Conservation (phyloP, 2,888 invertebrate genomes). For the Galeruca laticollis region DNA sequence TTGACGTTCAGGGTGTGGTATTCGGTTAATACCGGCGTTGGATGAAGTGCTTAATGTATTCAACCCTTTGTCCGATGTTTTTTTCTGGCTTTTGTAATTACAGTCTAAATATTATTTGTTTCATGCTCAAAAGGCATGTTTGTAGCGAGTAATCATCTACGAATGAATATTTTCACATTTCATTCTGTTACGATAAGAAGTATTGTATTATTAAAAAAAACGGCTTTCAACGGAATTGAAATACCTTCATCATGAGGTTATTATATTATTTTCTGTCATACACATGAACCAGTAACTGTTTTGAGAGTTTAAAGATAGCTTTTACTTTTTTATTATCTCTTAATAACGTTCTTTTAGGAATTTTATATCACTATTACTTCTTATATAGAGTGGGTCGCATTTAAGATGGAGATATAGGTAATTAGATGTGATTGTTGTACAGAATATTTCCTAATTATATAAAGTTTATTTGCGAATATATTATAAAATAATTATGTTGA, state of each 20-base stretch:
- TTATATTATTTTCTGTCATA: neutral
- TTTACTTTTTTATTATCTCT: no score
- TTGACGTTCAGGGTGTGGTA: neutral
- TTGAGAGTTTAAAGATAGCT: no score
- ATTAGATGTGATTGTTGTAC: no score
- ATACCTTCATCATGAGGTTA: neutral
- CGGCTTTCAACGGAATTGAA: neutral
- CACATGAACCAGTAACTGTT: neutral
- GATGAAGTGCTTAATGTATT: neutral
- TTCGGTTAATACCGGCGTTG: neutral
- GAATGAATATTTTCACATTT: neutral
- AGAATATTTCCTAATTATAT: no score
- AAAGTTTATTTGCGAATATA: no score
- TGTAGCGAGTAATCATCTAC: neutral
- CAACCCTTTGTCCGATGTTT: neutral
- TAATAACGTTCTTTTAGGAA: no score
- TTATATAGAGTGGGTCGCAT: no score
- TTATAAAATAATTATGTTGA: no score
- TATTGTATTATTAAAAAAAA: neutral
- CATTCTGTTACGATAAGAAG: neutral
- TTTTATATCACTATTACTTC: no score
- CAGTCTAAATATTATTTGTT: neutral
- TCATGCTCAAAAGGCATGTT: neutral
- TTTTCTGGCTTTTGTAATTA: neutral
- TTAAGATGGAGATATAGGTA: no score